Evolutionary conservation across 2,797 vertebrate genomes (phyloP).

Genomic region (Esox masquinongy): DNA sequence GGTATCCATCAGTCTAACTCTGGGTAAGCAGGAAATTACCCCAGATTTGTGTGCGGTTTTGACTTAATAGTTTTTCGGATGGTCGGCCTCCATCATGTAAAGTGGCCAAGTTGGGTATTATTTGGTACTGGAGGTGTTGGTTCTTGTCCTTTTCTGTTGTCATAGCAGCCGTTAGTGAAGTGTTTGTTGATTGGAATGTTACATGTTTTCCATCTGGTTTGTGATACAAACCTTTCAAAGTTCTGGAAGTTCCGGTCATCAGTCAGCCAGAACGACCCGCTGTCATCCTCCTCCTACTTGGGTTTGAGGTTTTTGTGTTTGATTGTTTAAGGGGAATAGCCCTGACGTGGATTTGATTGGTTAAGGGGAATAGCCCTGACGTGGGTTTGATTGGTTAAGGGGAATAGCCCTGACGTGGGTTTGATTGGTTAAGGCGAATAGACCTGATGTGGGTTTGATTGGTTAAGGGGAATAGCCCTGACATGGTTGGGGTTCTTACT

Average conservation of each 20-base stretch:
- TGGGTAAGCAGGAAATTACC: no score
- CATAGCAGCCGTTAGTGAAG: background rate
- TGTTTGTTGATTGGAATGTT: background rate
- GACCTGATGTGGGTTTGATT: background rate
- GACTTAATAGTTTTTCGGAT: no score
- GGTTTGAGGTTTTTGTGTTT: no score
- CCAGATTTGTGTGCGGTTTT: no score
- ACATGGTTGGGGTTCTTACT: background rate
- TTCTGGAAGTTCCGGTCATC: background rate
- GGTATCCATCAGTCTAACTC: no score
- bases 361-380: no score
- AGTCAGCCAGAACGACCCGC: background rate
- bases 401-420: no score
- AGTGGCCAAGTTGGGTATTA: background rate
- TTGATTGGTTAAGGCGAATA: background rate
- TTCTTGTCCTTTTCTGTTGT: background rate
- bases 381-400: no score
- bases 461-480: background rate
- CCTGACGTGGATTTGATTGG: no score
- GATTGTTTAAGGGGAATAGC: no score
- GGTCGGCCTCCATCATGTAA: background rate
- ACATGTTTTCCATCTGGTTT: background rate
- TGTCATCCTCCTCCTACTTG: background rate
- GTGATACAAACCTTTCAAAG: background rate
- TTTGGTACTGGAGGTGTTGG: background rate